Evolutionary conservation across 2,113 vertebrate genomes (phyloP), one percentile per base, ranked within the genome.

Genomic region (Apistogramma diplotaenia): DNA sequence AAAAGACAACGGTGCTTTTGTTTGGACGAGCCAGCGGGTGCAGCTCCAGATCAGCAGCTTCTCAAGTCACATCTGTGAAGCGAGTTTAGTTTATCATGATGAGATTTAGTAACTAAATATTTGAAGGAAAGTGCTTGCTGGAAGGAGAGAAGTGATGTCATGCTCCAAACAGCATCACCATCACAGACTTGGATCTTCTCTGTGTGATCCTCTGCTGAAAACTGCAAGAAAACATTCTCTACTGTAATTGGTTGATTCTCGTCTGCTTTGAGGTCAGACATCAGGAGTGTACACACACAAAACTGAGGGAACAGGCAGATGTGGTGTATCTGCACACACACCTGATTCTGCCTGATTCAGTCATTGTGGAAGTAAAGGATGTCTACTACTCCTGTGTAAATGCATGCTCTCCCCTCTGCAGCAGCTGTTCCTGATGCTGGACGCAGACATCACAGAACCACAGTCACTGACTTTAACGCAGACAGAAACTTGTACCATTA

Each of bases 111-210:
- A 81, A 86, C 76, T 53, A 23, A 65, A 85, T 79, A 82, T 65
- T 27, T 70, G 43, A 74, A 61, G 40, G 25, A 35, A 65, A 82
- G 37, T 23, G 31, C 59, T 61, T 61, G 35, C 33, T 81, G 85
- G 74, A 79, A 29, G 79, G 49, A 49, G 25, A 81, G 76, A 21
- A 51, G 51, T 72, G 83, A 90, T 74, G 81, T 88, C 78, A 86
- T 15, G 37, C 21, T 54, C 62, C 81, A 77, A 25, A 67, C 19
- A 1, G n/a, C 76, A 43, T 37, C 70, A 16, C 16, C 62, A 18
- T 65, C 70, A 58, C 0, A 56, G 43, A 83, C 40, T 23, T 33
- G 15, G 72, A 35, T 65, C 16, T 18, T 60, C 31, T 51, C 21
- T 58, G 18, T 18, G 1, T 15, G 27, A 29, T 0, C 6, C n/a